phyloP scores from a whole-genome alignment of 2,888 invertebrate genomes.

The Euproctis similis region DNA sequence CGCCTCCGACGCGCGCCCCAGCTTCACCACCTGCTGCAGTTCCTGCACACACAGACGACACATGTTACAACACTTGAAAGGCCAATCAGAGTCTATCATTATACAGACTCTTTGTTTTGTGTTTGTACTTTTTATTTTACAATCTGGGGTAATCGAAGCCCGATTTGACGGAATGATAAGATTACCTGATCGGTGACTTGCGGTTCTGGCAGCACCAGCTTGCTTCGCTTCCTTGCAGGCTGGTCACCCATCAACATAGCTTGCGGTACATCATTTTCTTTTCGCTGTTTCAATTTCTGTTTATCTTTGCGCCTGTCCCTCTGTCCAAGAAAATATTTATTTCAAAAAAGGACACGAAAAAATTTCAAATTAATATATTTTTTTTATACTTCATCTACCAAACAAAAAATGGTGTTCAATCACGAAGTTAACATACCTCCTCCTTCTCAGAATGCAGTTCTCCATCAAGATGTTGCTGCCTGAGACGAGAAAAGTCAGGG shows the following conservation, averaged over 20 bases:
- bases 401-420: too few species aligned
- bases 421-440: too few species aligned
- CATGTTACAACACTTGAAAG: not conserved
- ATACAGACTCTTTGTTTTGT: too few species aligned
- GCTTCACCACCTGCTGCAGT: slow-evolving; percentile 92
- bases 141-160: too few species aligned
- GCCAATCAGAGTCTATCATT: too few species aligned
- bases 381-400: too few species aligned
- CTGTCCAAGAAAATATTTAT: slow-evolving; percentile 51
- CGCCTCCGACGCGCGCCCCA: slow-evolving; percentile 92
- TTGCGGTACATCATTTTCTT: slow-evolving; percentile 96
- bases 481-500: slow-evolving; percentile 90
- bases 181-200: slow-evolving; percentile 92
- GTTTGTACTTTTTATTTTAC: too few species aligned
- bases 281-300: slow-evolving; percentile 94
- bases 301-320: slow-evolving; percentile 96
- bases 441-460: slow-evolving; percentile 93
- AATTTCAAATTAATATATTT: too few species aligned
- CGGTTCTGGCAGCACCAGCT: slow-evolving; percentile 95
- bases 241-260: slow-evolving; percentile 92
- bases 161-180: not conserved
- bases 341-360: too few species aligned
- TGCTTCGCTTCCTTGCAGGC: slow-evolving; percentile 93
- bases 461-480: slow-evolving; percentile 95
- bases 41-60: slow-evolving; percentile 65